phyloP scores from a whole-genome alignment of 2,797 vertebrate genomes.

The Coracias cyanogaster region DNA sequence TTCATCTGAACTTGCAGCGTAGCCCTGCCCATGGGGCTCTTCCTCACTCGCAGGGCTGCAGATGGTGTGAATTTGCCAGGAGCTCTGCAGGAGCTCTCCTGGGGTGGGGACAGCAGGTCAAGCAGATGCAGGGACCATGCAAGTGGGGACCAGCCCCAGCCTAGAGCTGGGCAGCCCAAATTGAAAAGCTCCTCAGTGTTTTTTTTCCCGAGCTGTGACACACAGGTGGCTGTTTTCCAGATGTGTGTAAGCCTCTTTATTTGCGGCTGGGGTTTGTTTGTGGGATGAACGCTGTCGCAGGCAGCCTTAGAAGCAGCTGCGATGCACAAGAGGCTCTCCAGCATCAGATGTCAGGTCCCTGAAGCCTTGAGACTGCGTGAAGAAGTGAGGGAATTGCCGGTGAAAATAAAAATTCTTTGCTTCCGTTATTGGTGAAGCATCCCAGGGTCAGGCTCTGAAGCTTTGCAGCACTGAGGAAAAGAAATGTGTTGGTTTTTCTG shows the following conservation, averaged over 20 bases:
- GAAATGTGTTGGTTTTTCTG: neutral
- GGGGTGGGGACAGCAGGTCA: neutral
- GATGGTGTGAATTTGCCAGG: neutral
- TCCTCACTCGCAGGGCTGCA: neutral
- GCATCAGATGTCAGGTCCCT: neutral
- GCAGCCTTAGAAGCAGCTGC: neutral
- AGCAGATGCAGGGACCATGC: neutral
- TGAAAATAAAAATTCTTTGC: neutral
- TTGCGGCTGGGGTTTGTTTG: neutral
- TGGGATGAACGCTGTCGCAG: neutral
- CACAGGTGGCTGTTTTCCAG: neutral
- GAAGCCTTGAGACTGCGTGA: neutral
- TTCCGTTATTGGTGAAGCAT: neutral
- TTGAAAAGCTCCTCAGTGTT: neutral
- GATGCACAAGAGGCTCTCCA: neutral
- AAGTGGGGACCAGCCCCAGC: neutral
- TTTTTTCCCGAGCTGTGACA: neutral
- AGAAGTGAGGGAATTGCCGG: neutral
- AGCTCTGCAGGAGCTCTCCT: neutral
- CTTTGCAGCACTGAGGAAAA: neutral
- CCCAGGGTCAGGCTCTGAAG: neutral
- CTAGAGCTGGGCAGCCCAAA: neutral
- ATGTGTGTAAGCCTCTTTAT: neutral
- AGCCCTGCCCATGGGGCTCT: neutral
- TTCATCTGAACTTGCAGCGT: fast-evolving